These are phyloP conservation scores for Mystacornis crossleyi DNA, from an alignment of 2,113 vertebrate species.

Conservation along the genomic window DNA sequence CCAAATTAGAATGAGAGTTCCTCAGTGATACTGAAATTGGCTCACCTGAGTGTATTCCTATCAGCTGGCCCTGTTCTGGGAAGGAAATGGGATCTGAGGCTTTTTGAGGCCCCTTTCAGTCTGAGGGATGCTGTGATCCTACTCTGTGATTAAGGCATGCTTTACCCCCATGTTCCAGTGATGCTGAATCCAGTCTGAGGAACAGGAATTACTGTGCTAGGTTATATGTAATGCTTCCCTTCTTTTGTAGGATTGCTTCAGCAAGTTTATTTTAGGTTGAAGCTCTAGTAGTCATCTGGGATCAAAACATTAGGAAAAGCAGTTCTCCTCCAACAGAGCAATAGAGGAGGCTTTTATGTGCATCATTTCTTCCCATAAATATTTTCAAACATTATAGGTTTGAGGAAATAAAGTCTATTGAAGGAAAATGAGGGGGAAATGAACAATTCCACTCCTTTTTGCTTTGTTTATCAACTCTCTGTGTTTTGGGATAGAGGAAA, in stretches of 20 bases:
- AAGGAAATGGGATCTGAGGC: neutral
- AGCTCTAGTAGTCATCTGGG: neutral
- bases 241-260: neutral
- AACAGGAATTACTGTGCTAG: neutral
- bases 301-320: neutral
- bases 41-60: neutral
- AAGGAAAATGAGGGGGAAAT: neutral
- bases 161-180: neutral
- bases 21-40: neutral
- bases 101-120: neutral
- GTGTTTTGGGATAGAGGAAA: neutral
- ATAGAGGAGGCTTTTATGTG: neutral
- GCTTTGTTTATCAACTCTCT: neutral
- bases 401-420: neutral
- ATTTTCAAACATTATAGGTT: neutral
- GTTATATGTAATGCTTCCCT: neutral
- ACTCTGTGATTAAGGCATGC: neutral
- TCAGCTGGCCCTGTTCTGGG: neutral
- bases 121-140: neutral
- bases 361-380: neutral
- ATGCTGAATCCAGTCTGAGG: neutral
- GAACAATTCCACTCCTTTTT: neutral
- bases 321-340: neutral
- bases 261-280: neutral
- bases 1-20: neutral